Evolutionary conservation across 2,888 invertebrate genomes (phyloP), one percentile per base, ranked within the genome.

Genomic region (Ophion obscuratus): DNA sequence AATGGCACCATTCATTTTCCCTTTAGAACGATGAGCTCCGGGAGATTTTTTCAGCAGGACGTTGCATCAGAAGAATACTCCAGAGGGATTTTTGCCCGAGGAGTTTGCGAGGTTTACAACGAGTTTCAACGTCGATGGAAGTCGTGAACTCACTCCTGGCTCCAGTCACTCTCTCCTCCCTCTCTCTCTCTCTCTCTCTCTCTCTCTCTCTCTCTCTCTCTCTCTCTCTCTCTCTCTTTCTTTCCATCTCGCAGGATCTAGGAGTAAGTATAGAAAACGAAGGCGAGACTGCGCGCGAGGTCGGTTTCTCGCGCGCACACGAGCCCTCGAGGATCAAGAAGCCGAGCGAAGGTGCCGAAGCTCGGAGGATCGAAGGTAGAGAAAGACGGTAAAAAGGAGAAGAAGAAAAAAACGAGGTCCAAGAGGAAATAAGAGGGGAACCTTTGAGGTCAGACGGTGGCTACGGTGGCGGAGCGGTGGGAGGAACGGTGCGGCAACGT

Each of bases 401-500:
- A 47, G 79, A 74, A 62, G 74, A 57, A 78, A 76, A 86, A 87
- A 88, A 87, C 76, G 61, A 85, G 80, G 81, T 85, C 79, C 81
- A 86, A 47, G 24, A 86, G 83, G 78, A 78, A 86, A 85, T 82
- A 81, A 81, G 81, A 83, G 81, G 79, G 82, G 83, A 85, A 84
- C 36, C 57, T 76, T 71, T 82, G 80, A 88, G 88, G 87, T 88
- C 86, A 85, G 81, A 75, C 85, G 64, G 76, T 79, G 84, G 84
- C 81, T 73, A 74, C 44, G 85, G 47, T 76, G 82, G 64, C 64
- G 40, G 77, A 77, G 66, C 57, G 71, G 57, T 57, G 14, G 66
- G 74, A 31, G 27, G 73, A 59, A 74, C n/a, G 57, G 61, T 20
- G 31, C 17, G 57, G 27, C 40, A 66, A 24, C 31, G 36, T 77